Evolutionary conservation across 2,888 invertebrate genomes (phyloP).

Genomic region (Ypsolopha sequella): DNA sequence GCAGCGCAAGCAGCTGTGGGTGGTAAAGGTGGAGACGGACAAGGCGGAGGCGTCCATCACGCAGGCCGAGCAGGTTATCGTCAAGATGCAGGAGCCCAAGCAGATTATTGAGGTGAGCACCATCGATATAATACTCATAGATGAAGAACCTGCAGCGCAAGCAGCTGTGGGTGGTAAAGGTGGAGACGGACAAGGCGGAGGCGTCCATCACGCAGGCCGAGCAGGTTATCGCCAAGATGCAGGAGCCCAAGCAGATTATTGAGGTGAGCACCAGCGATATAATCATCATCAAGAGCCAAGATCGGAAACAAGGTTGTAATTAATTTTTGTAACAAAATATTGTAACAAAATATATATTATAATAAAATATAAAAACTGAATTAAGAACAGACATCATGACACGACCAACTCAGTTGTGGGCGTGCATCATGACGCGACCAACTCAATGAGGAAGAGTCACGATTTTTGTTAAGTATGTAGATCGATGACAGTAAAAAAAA

Average conservation of each 20-base stretch:
- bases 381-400: no score
- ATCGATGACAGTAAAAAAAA: no score
- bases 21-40: constrained; percentile 57
- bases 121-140: no score
- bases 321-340: no score
- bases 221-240: constrained; percentile 62
- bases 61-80: constrained; percentile 59
- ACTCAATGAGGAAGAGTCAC: no score
- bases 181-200: constrained; percentile 54
- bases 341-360: no score
- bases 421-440: no score
- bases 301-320: no score
- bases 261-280: constrained; percentile 35
- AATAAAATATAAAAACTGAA: no score
- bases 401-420: no score
- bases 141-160: constrained; percentile 57
- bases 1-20: constrained; percentile 60
- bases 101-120: constrained; percentile 56
- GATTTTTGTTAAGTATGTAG: no score
- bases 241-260: constrained; percentile 52
- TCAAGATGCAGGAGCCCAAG: constrained; percentile 54
- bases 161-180: constrained; percentile 60
- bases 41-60: constrained; percentile 58
- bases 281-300: no score
- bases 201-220: constrained; percentile 60